Base-by-base conservation (phyloP, 2,113 vertebrate genomes). In the Xiphophorus maculatus region DNA sequence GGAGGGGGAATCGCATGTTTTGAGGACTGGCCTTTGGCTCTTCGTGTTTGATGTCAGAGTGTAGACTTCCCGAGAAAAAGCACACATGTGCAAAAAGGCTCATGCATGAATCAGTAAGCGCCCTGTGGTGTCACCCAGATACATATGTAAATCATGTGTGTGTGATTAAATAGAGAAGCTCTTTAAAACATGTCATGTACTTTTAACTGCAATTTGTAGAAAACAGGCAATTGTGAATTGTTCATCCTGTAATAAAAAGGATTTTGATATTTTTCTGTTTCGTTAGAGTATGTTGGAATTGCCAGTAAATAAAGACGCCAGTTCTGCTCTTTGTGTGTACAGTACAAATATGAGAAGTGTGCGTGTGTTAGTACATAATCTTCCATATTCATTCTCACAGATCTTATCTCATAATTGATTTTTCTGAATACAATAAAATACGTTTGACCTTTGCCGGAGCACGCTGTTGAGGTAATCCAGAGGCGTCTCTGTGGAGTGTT, bases 31-130 rank as follows among this genome's bases (percentile, higher is more conserved):
- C 22, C 35, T 11, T 27, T 75, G 66, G 65, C 65, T 82, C 82
- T 87, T 87, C 89, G 86, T 76, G 77, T 90, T 85, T 92, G 83
- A 89, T 90, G 82, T 90, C 70, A 85, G 69, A 71, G 73, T 65
- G 70, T 62, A 86, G 73, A 79, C 76, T 44, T 75, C 61, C 63
- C 70, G 33, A 83, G 33, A 67, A 32, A 33, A 44, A 65, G 71
- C 17, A 42, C 40, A 4, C n/a, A 37, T 29, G 54, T 58, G 32
- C 48, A 65, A 29, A 71, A 62, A 44, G 30, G 30, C 62, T 19
- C 62, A 74, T 72, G 72, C 86, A 82, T 44, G 66, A 60, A 65
- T 30, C 67, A 42, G 73, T 51, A 48, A 6, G 14, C 77, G 75
- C 77, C 74, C 86, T 14, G 35, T 74, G 81, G 84, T 80, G 76